Percentiles rank a stretch among this genome's conserved stretches.
phyloP scores from a whole-genome alignment of 2,888 invertebrate species.

The Drosophila prolongata region DNA sequence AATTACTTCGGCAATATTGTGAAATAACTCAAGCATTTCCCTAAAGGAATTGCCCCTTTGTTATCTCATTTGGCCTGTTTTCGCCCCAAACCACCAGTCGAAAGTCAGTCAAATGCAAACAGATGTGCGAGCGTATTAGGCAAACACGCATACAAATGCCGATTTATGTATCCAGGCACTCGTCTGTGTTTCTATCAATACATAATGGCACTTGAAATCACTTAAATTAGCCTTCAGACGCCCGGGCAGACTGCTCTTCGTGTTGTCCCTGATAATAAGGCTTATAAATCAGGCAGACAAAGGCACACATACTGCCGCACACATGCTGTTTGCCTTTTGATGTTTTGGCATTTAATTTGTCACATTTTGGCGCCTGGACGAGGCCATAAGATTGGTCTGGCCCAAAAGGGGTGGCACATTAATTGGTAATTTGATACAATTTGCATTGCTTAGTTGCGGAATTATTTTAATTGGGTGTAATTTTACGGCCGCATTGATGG shows the following conservation, averaged over 20 bases:
- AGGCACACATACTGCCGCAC: conserved; percentile 6
- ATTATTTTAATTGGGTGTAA: conserved; percentile 45
- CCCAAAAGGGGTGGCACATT: conserved; percentile 17
- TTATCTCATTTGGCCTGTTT: conserved; percentile 7
- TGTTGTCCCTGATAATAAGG: conserved; percentile 38
- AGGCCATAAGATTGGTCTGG: background rate
- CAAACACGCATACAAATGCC: conserved; percentile 14
- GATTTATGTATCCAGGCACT: conserved; percentile 10
- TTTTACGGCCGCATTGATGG: conserved; percentile 31
- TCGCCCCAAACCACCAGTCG: background rate
- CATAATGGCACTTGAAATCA: conserved; percentile 36
- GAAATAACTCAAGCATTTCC: background rate
- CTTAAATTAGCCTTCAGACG: conserved; percentile 42
- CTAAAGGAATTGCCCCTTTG: background rate
- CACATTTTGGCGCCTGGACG: conserved; percentile 39
- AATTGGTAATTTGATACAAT: conserved; percentile 52
- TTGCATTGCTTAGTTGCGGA: conserved; percentile 42
- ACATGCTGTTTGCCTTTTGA: conserved; percentile 34
- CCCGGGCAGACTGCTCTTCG: background rate
- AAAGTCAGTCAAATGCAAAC: conserved; percentile 27
- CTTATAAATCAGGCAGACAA: conserved; percentile 34
- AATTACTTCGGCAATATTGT: background rate
- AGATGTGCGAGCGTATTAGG: conserved; percentile 12
- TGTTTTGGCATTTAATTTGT: conserved; percentile 52
- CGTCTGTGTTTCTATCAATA: conserved; percentile 22